A percentile compares a stretch with the other conserved stretches of the same genome.
Conservation (phyloP, 2,888 invertebrate species). For the Anagyrus pseudococci region DNA sequence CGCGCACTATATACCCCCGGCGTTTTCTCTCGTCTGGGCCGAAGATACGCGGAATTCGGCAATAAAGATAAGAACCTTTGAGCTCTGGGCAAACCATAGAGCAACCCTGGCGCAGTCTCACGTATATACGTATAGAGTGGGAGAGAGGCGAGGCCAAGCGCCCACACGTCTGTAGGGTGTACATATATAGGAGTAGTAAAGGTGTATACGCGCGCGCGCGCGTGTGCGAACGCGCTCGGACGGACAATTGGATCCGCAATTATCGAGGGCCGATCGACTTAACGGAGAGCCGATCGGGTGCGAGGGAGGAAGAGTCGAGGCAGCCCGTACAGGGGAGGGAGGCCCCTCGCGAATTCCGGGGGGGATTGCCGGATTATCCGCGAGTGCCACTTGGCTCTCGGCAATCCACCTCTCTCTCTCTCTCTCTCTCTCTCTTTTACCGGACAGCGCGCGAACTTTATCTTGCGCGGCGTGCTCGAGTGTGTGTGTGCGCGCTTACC, state of each 20-base stretch:
- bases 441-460: too few relatives aligned
- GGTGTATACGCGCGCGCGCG: background rate
- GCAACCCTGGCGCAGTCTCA: too few relatives aligned
- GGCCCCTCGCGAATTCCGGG: constrained; percentile 15
- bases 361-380: constrained; percentile 15
- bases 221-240: constrained; percentile 13
- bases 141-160: background rate
- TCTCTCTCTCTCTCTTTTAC: too few relatives aligned
- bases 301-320: background rate
- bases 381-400: background rate
- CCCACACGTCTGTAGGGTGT: background rate
- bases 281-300: constrained; percentile 16
- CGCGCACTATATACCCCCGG: background rate
- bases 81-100: too few relatives aligned
- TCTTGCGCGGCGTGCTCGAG: background rate
- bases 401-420: too few relatives aligned
- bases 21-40: constrained; percentile 35
- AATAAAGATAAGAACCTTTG: constrained; percentile 55
- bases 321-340: background rate
- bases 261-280: constrained; percentile 35
- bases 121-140: background rate
- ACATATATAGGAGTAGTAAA: background rate
- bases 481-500: background rate
- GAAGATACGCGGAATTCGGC: constrained; percentile 50
- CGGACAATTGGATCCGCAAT: constrained; percentile 35